Percentiles rank a stretch among this genome's conserved stretches.
phyloP scores from a whole-genome alignment of 2,888 invertebrate genomes.

The Omphaloscelis lunosa region DNA sequence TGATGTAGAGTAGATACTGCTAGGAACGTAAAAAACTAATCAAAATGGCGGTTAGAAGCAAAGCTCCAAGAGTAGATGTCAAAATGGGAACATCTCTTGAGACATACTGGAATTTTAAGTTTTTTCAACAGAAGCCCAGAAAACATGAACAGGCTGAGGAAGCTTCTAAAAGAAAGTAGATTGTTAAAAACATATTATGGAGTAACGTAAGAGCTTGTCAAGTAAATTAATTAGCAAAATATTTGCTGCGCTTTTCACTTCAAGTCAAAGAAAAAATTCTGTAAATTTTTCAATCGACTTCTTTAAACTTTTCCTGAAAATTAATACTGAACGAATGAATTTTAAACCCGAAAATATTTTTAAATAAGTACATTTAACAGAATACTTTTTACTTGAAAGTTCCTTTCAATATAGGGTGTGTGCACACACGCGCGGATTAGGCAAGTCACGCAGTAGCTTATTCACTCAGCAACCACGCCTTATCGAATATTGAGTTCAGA shows the following conservation, averaged over 20 bases:
- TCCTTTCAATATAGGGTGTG: conserved; percentile 59
- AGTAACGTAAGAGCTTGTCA: too few species aligned
- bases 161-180: neutral
- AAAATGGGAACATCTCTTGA: conserved; percentile 12
- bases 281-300: neutral
- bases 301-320: neutral
- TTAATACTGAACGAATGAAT: neutral
- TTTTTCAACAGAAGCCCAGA: neutral
- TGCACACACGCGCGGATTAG: conserved; percentile 59
- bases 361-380: neutral
- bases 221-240: neutral
- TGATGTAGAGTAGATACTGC: neutral
- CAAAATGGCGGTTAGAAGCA: conserved; percentile 7
- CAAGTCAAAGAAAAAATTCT: neutral
- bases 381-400: conserved; percentile 32
- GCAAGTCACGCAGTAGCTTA: conserved; percentile 67
- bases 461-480: conserved; percentile 66
- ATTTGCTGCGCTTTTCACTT: neutral
- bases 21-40: neutral
- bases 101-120: neutral
- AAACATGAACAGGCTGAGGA: neutral
- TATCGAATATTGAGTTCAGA: conserved; percentile 67
- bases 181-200: too few species aligned
- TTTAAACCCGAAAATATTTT: neutral
- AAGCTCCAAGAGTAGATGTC: conserved; percentile 11